Evolutionary conservation across 2,797 vertebrate species (phyloP).

Genomic region (Danio albolineatus): DNA sequence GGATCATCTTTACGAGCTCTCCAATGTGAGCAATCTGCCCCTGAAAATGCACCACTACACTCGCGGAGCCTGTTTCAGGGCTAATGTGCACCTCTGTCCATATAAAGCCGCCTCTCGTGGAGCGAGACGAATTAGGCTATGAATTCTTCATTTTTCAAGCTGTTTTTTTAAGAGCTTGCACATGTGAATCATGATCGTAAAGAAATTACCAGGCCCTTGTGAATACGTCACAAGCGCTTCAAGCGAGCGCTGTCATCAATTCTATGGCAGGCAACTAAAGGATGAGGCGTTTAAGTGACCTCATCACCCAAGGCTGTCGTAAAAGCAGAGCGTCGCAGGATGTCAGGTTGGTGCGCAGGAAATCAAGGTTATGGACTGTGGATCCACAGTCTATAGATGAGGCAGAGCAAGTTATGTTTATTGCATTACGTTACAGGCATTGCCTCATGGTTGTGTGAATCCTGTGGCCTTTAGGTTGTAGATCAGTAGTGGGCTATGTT

Average conservation of each 20-base stretch:
- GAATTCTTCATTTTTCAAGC: background rate
- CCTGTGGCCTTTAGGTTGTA: conserved; percentile 5
- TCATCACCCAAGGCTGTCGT: conserved; percentile 34
- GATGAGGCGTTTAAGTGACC: conserved; percentile 45
- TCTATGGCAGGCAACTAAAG: conserved; percentile 6
- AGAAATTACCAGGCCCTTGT: conserved; percentile 16
- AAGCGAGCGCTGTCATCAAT: conserved; percentile 38
- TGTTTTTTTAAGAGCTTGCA: background rate
- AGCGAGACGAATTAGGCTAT: conserved; percentile 24
- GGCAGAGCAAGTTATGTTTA: conserved; percentile 15
- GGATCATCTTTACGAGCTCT: conserved; percentile 46
- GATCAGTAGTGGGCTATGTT: conserved; percentile 27
- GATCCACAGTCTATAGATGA: conserved; percentile 2
- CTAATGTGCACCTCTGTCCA: conserved; percentile 9
- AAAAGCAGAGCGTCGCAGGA: conserved; percentile 2
- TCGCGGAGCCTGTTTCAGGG: conserved; percentile 28
- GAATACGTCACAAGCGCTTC: background rate
- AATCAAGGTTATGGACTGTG: conserved; percentile 43
- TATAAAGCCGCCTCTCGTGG: background rate
- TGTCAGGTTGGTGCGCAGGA: conserved; percentile 29
- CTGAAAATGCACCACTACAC: conserved; percentile 39
- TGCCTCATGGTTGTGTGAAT: conserved; percentile 47
- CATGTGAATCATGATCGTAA: conserved; percentile 46
- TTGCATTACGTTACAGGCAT: conserved; percentile 20
- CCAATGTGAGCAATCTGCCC: conserved; percentile 48